phyloP scores from a whole-genome alignment of 2,113 vertebrate genomes.

The Barnardius zonarius region DNA sequence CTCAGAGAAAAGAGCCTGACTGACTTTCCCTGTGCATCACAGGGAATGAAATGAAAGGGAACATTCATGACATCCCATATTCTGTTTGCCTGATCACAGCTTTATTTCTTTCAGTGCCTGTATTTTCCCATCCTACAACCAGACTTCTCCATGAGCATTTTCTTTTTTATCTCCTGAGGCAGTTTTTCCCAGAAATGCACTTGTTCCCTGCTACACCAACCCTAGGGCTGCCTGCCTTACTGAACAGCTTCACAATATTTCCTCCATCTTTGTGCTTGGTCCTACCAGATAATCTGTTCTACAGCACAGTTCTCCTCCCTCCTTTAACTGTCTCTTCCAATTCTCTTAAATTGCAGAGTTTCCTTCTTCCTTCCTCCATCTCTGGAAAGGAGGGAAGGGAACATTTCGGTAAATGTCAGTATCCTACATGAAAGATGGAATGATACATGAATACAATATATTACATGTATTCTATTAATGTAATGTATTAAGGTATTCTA shows the following conservation, averaged over 20 bases:
- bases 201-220: not conserved
- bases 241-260: not conserved
- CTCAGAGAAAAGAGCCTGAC: not conserved
- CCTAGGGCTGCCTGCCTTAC: not conserved
- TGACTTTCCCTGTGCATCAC: rapidly evolving
- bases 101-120: not conserved
- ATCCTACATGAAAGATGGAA: not conserved
- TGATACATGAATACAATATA: not conserved
- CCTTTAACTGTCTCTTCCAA: not conserved
- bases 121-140: not conserved
- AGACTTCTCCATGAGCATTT: not conserved
- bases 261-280: not conserved
- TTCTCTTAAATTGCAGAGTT: not conserved
- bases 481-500: not conserved
- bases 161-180: not conserved
- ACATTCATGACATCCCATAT: not conserved
- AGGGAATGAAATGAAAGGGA: not conserved
- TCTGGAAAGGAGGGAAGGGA: not conserved
- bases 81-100: not conserved
- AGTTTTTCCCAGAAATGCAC: not conserved
- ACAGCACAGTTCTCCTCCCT: not conserved
- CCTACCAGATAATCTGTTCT: not conserved
- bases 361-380: not conserved
- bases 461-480: not conserved
- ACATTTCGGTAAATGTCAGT: not conserved